phyloP scores from a whole-genome alignment of 2,888 invertebrate species.

The Tenodera sinensis region DNA sequence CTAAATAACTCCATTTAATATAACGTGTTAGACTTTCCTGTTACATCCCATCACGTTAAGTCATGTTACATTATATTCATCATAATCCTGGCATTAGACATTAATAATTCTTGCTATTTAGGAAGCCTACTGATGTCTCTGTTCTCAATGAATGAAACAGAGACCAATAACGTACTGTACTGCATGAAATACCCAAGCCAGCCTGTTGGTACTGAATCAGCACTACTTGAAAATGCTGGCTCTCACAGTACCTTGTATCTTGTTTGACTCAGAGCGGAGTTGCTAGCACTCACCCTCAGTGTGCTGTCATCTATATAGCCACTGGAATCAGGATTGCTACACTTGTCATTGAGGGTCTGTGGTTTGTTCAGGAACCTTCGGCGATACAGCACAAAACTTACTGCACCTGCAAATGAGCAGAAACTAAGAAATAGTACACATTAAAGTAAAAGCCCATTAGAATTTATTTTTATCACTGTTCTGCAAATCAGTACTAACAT shows the following conservation, averaged over 20 bases:
- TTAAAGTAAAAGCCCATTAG: not conserved
- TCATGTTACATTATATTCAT: too few species aligned
- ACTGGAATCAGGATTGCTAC: constrained; percentile 81
- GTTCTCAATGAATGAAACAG: not conserved
- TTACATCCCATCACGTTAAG: too few species aligned
- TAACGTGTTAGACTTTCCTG: too few species aligned
- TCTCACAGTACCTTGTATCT: not conserved
- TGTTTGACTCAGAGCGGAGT: not conserved
- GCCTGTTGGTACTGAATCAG: not conserved
- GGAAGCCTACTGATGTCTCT: not conserved
- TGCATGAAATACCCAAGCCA: not conserved
- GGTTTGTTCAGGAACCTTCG: constrained; percentile 75
- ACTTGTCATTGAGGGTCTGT: constrained; percentile 75
- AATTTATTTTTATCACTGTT: too few species aligned
- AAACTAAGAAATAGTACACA: not conserved
- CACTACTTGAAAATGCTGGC: not conserved
- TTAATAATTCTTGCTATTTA: not conserved
- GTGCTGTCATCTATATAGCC: constrained; percentile 85
- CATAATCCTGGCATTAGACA: too few species aligned
- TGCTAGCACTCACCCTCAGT: constrained; percentile 62
- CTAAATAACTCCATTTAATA: too few species aligned
- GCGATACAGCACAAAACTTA: constrained; percentile 65
- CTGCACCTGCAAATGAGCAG: constrained; percentile 48
- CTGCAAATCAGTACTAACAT: too few species aligned
- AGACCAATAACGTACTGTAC: not conserved